These are phyloP conservation scores for Aphidius gifuensis DNA, from an alignment of 1,140 invertebrate species.

Conservation along the genomic window DNA sequence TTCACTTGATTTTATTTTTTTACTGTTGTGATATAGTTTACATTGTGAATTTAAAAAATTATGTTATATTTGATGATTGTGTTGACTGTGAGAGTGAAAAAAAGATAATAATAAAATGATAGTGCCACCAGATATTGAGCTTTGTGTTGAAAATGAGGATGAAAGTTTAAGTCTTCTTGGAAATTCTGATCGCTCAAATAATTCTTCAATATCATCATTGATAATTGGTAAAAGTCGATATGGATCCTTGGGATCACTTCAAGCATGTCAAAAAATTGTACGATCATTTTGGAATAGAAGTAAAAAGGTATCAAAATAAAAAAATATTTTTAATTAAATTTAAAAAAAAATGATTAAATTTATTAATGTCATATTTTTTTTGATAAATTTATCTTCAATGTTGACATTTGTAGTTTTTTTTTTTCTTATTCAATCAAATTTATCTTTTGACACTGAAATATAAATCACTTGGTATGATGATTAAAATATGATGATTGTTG, in stretches of 20 bases:
- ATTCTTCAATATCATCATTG: background rate
- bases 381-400: too few species aligned
- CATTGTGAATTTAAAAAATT: too few species aligned
- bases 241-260: constrained; percentile 43
- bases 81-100: background rate
- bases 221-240: constrained; percentile 23
- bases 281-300: constrained; percentile 46
- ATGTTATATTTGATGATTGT: background rate
- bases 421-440: too few species aligned
- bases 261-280: constrained; percentile 38
- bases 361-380: too few species aligned
- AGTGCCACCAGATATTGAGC: constrained; percentile 17
- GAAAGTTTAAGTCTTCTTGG: constrained; percentile 13
- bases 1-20: too few species aligned
- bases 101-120: constrained; percentile 11
- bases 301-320: constrained; percentile 36
- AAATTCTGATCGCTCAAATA: background rate
- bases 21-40: too few species aligned
- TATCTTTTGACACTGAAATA: too few species aligned
- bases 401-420: too few species aligned
- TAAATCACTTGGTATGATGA: too few species aligned
- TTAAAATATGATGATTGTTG: too few species aligned
- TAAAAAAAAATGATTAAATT: too few species aligned
- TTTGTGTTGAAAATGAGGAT: constrained; percentile 12
- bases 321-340: too few species aligned